Percentiles rank a stretch among this genome's conserved stretches.
Evolutionary conservation across 2,888 invertebrate species (phyloP).

Genomic region (Spicauda simplicius): DNA sequence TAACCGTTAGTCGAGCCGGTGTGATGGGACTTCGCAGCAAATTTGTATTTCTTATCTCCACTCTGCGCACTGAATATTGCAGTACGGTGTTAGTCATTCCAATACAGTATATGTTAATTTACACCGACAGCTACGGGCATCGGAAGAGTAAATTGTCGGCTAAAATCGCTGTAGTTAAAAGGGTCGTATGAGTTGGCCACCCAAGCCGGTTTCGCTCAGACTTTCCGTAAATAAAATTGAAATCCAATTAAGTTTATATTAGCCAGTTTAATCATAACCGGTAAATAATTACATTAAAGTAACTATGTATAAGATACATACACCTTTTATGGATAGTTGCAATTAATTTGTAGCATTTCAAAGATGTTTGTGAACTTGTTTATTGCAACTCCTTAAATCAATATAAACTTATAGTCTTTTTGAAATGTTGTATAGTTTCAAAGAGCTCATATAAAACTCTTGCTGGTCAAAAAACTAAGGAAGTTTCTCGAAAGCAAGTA

Average conservation of each 20-base stretch:
- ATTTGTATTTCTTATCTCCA: constrained; percentile 34
- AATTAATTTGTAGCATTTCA: too few relatives aligned
- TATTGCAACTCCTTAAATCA: too few relatives aligned
- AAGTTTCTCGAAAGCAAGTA: constrained; percentile 17
- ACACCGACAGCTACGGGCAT: constrained; percentile 15
- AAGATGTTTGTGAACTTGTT: too few relatives aligned
- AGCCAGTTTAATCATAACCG: neutral
- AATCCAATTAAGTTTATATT: constrained; percentile 20
- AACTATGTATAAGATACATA: too few relatives aligned
- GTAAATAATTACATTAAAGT: constrained; percentile 1
- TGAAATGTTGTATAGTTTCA: too few relatives aligned
- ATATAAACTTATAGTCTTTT: too few relatives aligned
- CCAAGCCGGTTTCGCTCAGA: constrained; percentile 12
- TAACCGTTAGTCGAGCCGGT: constrained; percentile 57
- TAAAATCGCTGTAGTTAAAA: constrained; percentile 15
- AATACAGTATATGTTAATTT: constrained; percentile 23
- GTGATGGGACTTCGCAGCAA: constrained; percentile 42
- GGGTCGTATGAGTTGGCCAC: constrained; percentile 21
- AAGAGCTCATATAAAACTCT: neutral
- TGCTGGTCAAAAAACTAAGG: constrained; percentile 10
- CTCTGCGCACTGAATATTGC: constrained; percentile 21
- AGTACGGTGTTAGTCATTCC: constrained; percentile 12
- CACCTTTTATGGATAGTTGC: too few relatives aligned
- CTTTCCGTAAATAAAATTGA: constrained; percentile 17
- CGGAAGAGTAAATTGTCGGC: constrained; percentile 24